phyloP scores from a whole-genome alignment of 2,888 invertebrate genomes.

The Phengaris alcon region DNA sequence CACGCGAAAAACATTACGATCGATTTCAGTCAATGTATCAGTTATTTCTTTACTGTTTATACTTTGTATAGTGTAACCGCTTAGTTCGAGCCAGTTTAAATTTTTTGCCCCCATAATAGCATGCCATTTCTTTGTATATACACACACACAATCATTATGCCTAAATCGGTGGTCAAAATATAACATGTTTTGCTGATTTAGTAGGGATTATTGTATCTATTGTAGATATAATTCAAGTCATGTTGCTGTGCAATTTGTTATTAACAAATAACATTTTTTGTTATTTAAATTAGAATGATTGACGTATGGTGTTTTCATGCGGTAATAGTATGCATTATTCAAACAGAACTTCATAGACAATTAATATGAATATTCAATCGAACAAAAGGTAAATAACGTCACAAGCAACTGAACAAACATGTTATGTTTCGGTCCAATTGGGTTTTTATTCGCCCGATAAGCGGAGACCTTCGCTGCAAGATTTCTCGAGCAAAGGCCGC shows the following conservation, averaged over 20 bases:
- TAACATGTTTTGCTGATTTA: neutral
- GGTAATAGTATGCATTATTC: neutral
- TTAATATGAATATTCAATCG: conserved; percentile 5
- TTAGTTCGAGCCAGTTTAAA: neutral
- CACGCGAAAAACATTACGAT: conserved; percentile 26
- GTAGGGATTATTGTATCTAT: neutral
- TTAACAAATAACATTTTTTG: neutral
- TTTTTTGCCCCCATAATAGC: neutral
- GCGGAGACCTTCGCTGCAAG: conserved; percentile 22
- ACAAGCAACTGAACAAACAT: conserved; percentile 19
- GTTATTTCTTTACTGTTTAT: conserved; percentile 1
- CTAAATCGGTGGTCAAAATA: neutral
- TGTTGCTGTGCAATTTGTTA: neutral
- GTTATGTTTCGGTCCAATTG: neutral
- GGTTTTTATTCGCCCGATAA: conserved; percentile 25
- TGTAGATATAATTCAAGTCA: neutral
- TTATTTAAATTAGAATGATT: neutral
- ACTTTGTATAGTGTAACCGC: neutral
- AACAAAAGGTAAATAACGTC: conserved; percentile 20
- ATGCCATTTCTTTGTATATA: neutral
- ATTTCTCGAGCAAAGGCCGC: conserved; percentile 27
- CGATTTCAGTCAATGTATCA: conserved; percentile 21
- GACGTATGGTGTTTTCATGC: conserved; percentile 3
- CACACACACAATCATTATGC: neutral
- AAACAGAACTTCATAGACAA: neutral